Base-by-base conservation (phyloP, 2,797 vertebrate genomes). In the Anableps anableps region DNA sequence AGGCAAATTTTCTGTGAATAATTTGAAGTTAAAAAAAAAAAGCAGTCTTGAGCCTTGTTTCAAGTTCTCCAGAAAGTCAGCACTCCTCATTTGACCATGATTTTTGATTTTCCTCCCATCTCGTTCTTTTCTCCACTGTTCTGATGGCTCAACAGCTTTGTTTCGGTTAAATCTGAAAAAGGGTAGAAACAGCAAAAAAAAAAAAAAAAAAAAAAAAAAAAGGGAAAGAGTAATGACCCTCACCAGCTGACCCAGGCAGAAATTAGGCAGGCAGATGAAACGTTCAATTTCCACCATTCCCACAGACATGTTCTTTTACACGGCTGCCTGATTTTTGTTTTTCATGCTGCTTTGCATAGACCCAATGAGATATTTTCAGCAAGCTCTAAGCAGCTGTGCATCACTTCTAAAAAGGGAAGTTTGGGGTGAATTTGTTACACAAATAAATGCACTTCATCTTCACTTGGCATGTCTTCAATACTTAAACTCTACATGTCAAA, bases 301-400 rank as follows among this genome's bases (percentile, higher is more conserved):
- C 17, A 21, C 87, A 84, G 82, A 80, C 86, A 87, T 76, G 86
- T 83, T 85, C 80, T 76, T 62, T 62, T 34, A 34, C 60, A 62
- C 31, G 0, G 16, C 84, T 87, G 87, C 79, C 87, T 84, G 81
- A 87, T 88, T 91, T 82, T 74, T 77, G 85, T 58, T 78, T 81
- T 89, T 89, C 83, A 88, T 81, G 81, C 85, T 88, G 82, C 34
- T 83, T 75, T 26, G 84, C 41, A 14, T 68, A 62, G 38, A 4
- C 62, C 78, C 87, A 87, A 89, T 74, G 51, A 89, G 85, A 76
- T 95, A 93, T 95, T 92, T 93, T 93, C 93, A 95, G 89, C 83
- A 78, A 43, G 72, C 75, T 64, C 14, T 5, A 14, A 88, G 84
- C 90, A 92, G 88, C 87, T 91, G 83, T 84, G 85, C 85, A 88